A percentile compares a stretch with the other conserved stretches of the same genome.
Conservation (phyloP, 2,888 invertebrate species). For the Hypolimnas misippus region DNA sequence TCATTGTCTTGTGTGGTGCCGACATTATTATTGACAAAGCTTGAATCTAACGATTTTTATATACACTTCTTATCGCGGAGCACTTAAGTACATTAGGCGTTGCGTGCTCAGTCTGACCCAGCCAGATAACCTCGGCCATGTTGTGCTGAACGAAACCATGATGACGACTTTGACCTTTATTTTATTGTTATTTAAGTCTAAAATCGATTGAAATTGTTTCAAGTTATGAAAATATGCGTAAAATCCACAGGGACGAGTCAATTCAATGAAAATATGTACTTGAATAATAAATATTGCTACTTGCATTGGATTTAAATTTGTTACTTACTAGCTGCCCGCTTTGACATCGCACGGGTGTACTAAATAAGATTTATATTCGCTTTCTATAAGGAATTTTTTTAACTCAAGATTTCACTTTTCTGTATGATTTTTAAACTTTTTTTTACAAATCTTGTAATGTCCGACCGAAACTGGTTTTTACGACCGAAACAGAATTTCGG, state of each 20-base stretch:
- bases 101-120: constrained; percentile 46
- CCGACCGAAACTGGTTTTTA: too few relatives aligned
- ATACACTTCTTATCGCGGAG: constrained; percentile 15
- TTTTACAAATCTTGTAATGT: too few relatives aligned
- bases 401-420: too few relatives aligned
- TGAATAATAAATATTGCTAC: not conserved
- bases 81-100: constrained; percentile 33
- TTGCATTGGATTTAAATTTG: too few relatives aligned
- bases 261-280: not conserved
- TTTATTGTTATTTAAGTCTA: not conserved
- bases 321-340: too few relatives aligned
- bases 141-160: constrained; percentile 6
- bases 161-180: constrained; percentile 17
- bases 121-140: constrained; percentile 44
- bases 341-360: too few relatives aligned
- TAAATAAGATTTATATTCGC: too few relatives aligned
- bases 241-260: not conserved
- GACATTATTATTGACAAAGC: not conserved
- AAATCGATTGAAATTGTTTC: not conserved
- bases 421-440: too few relatives aligned
- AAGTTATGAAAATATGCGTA: not conserved
- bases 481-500: too few relatives aligned
- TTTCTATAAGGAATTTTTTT: too few relatives aligned
- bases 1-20: not conserved
- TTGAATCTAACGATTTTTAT: not conserved